Evolutionary conservation across 2,113 vertebrate genomes (phyloP), one percentile per base, ranked within the genome.

Genomic region (Lamprotornis superbus): DNA sequence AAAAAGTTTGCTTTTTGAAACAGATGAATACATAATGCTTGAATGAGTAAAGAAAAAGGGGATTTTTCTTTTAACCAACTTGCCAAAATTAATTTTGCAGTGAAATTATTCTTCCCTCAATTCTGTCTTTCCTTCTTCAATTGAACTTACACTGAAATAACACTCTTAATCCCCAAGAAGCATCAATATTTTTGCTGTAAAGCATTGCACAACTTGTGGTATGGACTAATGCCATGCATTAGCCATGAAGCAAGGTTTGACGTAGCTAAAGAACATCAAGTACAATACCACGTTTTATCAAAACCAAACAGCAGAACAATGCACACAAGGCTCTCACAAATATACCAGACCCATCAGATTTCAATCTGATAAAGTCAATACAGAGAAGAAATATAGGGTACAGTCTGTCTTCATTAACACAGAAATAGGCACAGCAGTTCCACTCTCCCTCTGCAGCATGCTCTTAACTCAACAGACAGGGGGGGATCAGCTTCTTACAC

Each of bases 221-320:
- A 83, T 98, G 98, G 98, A 97, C 89, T 70, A 11, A 63, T 97
- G 98, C 98, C 98, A 98, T 93, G 86, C 89, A 85, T 96, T 92
- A 95, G 77, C 97, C 94, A 37, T 94, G 95, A 97, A 95, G 97
- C 53, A 83, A 98, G 96, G 92, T 97, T 97, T 98, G 97, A 98
- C 96, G 97, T 98, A 96, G 95, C 97, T 97, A 97, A 85, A 96
- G 98, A 98, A 98, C 98, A 98, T 96, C 95, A 97, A 97, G 98
- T 98, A 98, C 98, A 98, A 98, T 98, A 92, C 97, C 97, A 96
- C 49, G 78, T 97, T 98, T 98, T 97, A 98, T 98, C 98, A 98
- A 97, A 98, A 97, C 94, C 98, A 98, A 97, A 97, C 67, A 98
- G 97, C 98, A 97, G 97, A 98, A 97, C 98, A 98, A 97, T 97